Evolutionary conservation across 2,888 invertebrate species (phyloP).

Genomic region (Entomobrya proxima): DNA sequence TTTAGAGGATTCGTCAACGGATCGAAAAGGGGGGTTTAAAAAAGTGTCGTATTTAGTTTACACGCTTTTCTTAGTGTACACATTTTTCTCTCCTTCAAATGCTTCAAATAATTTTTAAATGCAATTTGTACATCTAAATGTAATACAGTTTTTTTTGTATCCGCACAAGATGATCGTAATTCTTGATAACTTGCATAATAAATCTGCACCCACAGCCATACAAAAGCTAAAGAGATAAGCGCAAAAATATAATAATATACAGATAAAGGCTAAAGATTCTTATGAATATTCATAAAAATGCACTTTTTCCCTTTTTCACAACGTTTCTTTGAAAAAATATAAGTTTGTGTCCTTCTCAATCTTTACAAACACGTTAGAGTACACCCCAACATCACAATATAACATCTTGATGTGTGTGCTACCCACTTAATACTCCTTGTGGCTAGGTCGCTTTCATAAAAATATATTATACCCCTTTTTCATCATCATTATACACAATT

Average conservation of each 20-base stretch:
- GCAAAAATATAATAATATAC: neutral
- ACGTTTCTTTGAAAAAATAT: neutral
- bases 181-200: neutral
- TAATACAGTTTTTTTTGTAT: neutral
- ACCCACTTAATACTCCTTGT: slow-evolving; percentile 40
- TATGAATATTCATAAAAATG: slow-evolving; percentile 28
- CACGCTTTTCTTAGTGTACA: neutral
- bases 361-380: neutral
- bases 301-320: neutral
- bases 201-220: slow-evolving; percentile 12
- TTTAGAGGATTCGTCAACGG: neutral
- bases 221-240: no score
- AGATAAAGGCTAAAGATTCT: no score
- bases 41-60: neutral
- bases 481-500: slow-evolving; percentile 11
- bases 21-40: slow-evolving; percentile 12
- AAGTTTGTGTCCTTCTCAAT: slow-evolving; percentile 26
- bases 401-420: neutral
- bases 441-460: slow-evolving; percentile 60
- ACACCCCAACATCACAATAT: slow-evolving; percentile 6
- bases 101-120: neutral
- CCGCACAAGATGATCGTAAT: neutral
- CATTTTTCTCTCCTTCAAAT: no score
- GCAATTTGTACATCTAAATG: neutral
- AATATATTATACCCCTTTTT: slow-evolving; percentile 38